Evolutionary conservation across 2,113 vertebrate species (phyloP).

Genomic region (Gymnarchus niloticus): DNA sequence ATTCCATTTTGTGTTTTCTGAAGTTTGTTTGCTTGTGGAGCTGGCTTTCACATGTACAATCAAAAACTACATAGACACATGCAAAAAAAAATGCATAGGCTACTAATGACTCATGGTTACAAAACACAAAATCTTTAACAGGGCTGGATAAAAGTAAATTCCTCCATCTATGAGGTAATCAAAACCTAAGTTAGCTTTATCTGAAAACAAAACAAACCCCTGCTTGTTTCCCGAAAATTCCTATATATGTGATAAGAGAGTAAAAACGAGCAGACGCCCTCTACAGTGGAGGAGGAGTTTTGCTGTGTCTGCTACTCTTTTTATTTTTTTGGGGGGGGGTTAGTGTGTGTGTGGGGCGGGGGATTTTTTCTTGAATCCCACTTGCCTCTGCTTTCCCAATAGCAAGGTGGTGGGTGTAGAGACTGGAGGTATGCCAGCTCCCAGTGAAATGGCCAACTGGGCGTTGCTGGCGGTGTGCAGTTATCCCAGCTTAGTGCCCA

Average conservation of each 20-base stretch:
- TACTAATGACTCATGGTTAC: neutral
- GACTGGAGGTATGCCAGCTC: neutral
- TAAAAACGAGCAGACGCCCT: neutral
- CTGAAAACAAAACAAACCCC: neutral
- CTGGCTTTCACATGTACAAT: neutral
- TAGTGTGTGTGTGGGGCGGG: too few relatives aligned
- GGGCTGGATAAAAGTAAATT: neutral
- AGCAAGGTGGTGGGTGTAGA: neutral
- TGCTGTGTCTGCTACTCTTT: neutral
- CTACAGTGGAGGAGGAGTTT: neutral
- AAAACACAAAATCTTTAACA: neutral
- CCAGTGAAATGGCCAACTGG: neutral
- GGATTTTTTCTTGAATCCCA: constrained; percentile 20
- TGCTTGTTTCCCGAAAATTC: neutral
- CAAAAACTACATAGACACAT: too few relatives aligned
- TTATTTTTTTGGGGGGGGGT: too few relatives aligned
- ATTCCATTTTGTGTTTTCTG: too few relatives aligned
- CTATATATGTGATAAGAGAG: neutral
- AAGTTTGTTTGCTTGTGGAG: too few relatives aligned
- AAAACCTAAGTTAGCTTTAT: neutral
- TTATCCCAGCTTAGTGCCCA: neutral
- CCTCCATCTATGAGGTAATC: neutral
- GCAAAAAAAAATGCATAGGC: neutral
- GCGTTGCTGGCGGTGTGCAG: neutral
- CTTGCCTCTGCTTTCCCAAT: neutral